Evolutionary conservation across 2,113 vertebrate genomes (phyloP), one percentile per base, ranked within the genome.

Genomic region (Poicephalus meyeri): DNA sequence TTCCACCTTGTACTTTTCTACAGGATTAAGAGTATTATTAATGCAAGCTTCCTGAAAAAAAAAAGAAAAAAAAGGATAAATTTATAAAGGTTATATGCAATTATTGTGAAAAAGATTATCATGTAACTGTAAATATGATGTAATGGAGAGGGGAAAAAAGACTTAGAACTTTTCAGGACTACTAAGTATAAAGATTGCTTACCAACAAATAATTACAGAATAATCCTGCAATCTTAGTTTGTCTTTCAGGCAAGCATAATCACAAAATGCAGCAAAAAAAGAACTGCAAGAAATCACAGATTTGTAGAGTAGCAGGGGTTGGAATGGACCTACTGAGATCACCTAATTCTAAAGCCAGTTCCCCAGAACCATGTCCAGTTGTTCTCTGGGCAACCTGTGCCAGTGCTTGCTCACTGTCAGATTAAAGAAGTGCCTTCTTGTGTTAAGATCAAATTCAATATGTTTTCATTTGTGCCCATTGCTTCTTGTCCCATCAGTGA

Each of bases 171-270:
- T 86, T 97, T 95, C 92, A 95, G 64, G 5, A 46, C 86, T 95
- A 95, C 70, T 91, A 93, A 78, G 81, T 84, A 83, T 89, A 92
- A 91, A 84, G 73, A 86, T 83, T 89, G 79, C 49, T 97, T 95
- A 84, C 91, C 92, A 93, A 77, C 31, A 96, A 93, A 93, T 92
- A 95, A 95, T 86, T 96, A 80, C 81, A 89, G 85, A 97, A 95
- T 94, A 97, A 95, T 76, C 37, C 91, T 83, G 33, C 39, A 33
- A 86, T n/a, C 61, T 92, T 93, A 91, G 69, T 95, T 96, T 97
- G 74, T 91, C 86, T 96, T 97, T 97, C 95, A 96, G 11, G 49
- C 58, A 91, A 85, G 77, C 50, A 95, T 95, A 93, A 86, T 84
- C 85, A 96, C 86, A 96, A 89, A 97, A 90, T 31, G 71, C 23